phyloP scores from a whole-genome alignment of 1,140 invertebrate genomes.

The Leucophenga varia region DNA sequence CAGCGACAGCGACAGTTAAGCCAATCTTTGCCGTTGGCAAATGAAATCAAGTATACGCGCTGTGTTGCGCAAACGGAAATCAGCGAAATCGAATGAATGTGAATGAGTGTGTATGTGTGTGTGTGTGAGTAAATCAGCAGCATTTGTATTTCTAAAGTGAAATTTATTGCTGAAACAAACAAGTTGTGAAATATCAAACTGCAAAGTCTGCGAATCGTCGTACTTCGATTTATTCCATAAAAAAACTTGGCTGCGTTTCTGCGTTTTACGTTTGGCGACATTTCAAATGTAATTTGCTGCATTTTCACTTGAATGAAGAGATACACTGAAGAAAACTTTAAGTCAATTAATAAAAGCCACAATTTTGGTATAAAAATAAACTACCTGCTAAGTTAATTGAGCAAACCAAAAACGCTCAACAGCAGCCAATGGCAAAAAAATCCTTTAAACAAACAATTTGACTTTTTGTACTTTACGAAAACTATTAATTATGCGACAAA shows the following conservation, averaged over 20 bases:
- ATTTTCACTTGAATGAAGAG: constrained; percentile 24
- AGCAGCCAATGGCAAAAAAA: constrained; percentile 6
- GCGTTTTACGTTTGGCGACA: constrained; percentile 26
- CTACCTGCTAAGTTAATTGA: constrained; percentile 55
- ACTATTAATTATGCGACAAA: constrained; percentile 51
- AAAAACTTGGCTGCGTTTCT: constrained; percentile 23
- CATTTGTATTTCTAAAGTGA: background rate
- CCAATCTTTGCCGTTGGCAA: constrained; percentile 12
- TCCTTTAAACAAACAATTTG: background rate
- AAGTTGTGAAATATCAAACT: constrained; percentile 31
- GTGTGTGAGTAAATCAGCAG: background rate
- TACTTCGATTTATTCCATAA: too few relatives aligned
- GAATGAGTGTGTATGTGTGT: too few relatives aligned
- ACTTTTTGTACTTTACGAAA: constrained; percentile 19
- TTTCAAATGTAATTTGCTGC: constrained; percentile 17
- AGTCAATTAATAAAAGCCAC: background rate
- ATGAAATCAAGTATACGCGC: constrained; percentile 16
- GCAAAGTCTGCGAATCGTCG: constrained; percentile 21
- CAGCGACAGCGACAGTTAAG: constrained; percentile 3
- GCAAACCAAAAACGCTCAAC: constrained; percentile 30
- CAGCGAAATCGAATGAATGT: too few relatives aligned
- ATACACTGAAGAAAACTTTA: constrained; percentile 1
- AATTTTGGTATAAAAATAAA: constrained; percentile 44
- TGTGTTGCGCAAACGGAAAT: too few relatives aligned
- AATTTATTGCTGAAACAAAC: constrained; percentile 26